phyloP scores from a whole-genome alignment of 2,113 vertebrate species.

The Panthera tigris region DNA sequence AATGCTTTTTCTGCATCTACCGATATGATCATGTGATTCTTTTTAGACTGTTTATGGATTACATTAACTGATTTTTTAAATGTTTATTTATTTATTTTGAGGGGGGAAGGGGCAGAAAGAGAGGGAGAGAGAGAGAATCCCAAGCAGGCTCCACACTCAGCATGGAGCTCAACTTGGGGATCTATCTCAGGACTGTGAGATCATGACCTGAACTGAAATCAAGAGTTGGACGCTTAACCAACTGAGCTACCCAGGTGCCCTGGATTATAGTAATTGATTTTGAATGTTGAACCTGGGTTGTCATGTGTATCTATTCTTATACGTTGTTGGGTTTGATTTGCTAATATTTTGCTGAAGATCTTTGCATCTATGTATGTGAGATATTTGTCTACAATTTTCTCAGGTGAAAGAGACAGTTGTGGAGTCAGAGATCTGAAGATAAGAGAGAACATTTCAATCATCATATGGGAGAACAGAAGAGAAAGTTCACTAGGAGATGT shows the following conservation, averaged over 20 bases:
- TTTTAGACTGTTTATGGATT: neutral
- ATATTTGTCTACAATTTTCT: neutral
- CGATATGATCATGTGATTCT: neutral
- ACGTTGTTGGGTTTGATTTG: neutral
- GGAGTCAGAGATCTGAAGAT: neutral
- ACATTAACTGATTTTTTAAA: neutral
- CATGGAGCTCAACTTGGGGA: too few species aligned
- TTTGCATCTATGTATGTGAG: neutral
- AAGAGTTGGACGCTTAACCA: too few species aligned
- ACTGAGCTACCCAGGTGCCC: too few species aligned
- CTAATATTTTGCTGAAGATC: neutral
- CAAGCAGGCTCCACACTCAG: too few species aligned
- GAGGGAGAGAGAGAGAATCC: too few species aligned
- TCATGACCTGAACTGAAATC: too few species aligned
- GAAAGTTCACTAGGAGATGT: neutral
- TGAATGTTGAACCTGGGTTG: neutral
- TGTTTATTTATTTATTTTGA: too few species aligned
- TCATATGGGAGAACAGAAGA: neutral
- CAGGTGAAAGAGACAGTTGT: too few species aligned
- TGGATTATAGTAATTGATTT: neutral
- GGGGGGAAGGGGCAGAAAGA: too few species aligned
- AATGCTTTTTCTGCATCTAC: neutral
- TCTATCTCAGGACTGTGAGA: too few species aligned
- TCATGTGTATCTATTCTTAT: neutral
- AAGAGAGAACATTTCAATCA: neutral